phyloP scores from a whole-genome alignment of 2,113 vertebrate species.

The Puntigrus tetrazona region DNA sequence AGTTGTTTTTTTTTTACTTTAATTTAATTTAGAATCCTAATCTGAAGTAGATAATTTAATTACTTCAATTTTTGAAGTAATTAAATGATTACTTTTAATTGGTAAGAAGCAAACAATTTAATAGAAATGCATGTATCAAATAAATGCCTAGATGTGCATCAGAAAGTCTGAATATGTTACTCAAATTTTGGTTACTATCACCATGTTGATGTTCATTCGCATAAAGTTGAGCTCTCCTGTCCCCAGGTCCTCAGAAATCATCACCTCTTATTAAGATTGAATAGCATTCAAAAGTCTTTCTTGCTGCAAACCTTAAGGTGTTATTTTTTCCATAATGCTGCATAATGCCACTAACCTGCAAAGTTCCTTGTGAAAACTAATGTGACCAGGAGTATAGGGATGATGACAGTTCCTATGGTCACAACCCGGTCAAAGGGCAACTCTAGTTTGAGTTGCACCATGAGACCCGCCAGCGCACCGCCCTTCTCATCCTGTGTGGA shows the following conservation, averaged over 20 bases:
- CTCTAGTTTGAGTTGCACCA: conserved; percentile 95
- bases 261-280: not conserved
- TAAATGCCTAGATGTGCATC: not conserved
- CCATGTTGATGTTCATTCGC: not conserved
- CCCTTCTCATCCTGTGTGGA: conserved; percentile 92
- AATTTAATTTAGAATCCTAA: not conserved
- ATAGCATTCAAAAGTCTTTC: not conserved
- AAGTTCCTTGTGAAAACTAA: conserved; percentile 99
- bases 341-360: conserved; percentile 83
- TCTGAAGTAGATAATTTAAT: not conserved
- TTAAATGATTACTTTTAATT: too few relatives aligned
- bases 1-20: not conserved
- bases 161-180: not conserved
- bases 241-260: not conserved
- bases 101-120: not conserved
- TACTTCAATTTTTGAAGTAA: too few relatives aligned
- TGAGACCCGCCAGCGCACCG: conserved; percentile 87
- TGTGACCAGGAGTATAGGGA: conserved; percentile 95
- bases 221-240: not conserved
- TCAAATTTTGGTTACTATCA: not conserved
- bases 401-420: conserved; percentile 96
- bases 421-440: conserved; percentile 97
- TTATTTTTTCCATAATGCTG: not conserved
- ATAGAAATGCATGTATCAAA: not conserved
- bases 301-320: not conserved